Conservation (phyloP, 2,888 invertebrate genomes). For the Campoplex nolae region DNA sequence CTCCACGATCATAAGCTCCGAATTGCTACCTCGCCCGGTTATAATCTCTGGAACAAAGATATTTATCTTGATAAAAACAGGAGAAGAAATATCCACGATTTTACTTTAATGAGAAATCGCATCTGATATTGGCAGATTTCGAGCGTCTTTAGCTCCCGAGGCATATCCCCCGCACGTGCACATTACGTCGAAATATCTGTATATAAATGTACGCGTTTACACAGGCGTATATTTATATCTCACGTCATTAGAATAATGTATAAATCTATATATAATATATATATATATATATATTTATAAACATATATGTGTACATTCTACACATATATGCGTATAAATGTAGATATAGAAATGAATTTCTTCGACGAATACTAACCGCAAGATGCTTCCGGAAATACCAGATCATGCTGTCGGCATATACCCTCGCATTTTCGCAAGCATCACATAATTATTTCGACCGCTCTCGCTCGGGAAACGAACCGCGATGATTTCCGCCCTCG, state of each 20-base stretch:
- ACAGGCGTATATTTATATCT: neutral
- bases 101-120: slow-evolving; percentile 30
- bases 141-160: slow-evolving; percentile 34
- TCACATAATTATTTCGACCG: slow-evolving; percentile 64
- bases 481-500: slow-evolving; percentile 48
- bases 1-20: slow-evolving; percentile 39
- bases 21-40: slow-evolving; percentile 26
- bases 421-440: slow-evolving; percentile 55
- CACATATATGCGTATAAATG: slow-evolving; percentile 38
- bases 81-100: neutral
- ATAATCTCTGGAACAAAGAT: slow-evolving; percentile 50
- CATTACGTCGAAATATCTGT: slow-evolving; percentile 12
- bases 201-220: neutral
- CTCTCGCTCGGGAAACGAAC: slow-evolving; percentile 60
- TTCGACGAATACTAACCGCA: slow-evolving; percentile 46
- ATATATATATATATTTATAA: slow-evolving; percentile 27
- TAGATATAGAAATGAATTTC: slow-evolving; percentile 19
- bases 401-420: neutral
- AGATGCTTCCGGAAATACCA: slow-evolving; percentile 60
- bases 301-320: slow-evolving; percentile 24
- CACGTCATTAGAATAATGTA: neutral
- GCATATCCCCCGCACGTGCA: neutral
- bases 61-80: slow-evolving; percentile 30
- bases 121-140: slow-evolving; percentile 38
- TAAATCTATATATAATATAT: slow-evolving; percentile 31